These are phyloP conservation scores for Dallia pectoralis DNA, from an alignment of 2,797 vertebrate genomes.

Conservation along the genomic window DNA sequence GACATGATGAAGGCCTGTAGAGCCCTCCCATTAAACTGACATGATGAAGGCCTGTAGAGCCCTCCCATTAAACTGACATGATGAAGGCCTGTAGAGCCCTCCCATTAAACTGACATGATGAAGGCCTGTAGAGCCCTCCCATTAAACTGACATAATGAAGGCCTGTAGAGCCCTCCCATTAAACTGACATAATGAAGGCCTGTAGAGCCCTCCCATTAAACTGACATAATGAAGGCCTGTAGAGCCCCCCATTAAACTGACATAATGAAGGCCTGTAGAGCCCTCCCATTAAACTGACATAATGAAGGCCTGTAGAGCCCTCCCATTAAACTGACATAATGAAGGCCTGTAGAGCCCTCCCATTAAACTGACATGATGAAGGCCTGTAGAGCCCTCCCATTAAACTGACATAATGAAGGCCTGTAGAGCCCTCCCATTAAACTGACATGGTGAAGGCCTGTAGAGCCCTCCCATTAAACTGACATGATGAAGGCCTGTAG, in stretches of 20 bases:
- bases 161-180: background rate
- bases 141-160: background rate
- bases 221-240: no score
- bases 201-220: background rate
- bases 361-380: background rate
- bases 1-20: no score
- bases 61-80: background rate
- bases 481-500: no score
- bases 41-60: no score
- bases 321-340: background rate
- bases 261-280: no score
- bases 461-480: no score
- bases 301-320: background rate
- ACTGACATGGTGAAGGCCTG: no score
- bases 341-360: background rate
- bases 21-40: background rate
- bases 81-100: background rate
- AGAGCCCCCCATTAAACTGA: background rate
- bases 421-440: no score
- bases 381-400: no score
- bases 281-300: background rate
- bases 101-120: background rate
- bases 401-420: no score
- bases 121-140: background rate
- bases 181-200: no score